Percentiles rank a stretch among this genome's conserved stretches.
Evolutionary conservation across 2,113 vertebrate species (phyloP).

Genomic region (Emberiza fucata): DNA sequence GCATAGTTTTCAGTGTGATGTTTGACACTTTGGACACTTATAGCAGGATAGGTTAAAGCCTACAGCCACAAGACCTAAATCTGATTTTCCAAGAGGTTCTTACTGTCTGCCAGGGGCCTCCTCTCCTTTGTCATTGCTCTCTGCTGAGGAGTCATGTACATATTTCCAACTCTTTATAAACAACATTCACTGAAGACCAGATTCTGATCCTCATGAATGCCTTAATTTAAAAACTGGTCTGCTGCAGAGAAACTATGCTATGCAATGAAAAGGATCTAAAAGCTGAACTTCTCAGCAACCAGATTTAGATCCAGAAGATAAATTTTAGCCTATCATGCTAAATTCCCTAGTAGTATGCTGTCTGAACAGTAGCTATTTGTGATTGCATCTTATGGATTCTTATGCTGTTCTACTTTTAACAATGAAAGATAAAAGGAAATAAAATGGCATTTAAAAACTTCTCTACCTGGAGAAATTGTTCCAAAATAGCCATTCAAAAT

Average conservation of each 20-base stretch:
- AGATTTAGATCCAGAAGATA: not conserved
- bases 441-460: not conserved
- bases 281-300: not conserved
- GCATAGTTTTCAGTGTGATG: not conserved
- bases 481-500: not conserved
- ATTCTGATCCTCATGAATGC: not conserved
- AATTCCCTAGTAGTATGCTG: not conserved
- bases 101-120: not conserved
- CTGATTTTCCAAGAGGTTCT: not conserved
- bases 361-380: not conserved
- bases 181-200: not conserved
- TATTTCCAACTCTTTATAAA: not conserved
- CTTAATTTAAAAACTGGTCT: not conserved
- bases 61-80: not conserved
- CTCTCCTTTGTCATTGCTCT: not conserved
- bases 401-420: not conserved
- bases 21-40: not conserved
- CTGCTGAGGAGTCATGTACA: not conserved
- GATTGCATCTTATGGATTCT: not conserved
- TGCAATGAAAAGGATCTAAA: not conserved
- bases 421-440: not conserved
- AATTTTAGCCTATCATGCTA: not conserved
- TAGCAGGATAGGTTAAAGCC: not conserved
- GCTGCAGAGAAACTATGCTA: not conserved
- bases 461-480: not conserved